Evolutionary conservation across 2,888 invertebrate species (phyloP).

Genomic region (Crocallis elinguaria): DNA sequence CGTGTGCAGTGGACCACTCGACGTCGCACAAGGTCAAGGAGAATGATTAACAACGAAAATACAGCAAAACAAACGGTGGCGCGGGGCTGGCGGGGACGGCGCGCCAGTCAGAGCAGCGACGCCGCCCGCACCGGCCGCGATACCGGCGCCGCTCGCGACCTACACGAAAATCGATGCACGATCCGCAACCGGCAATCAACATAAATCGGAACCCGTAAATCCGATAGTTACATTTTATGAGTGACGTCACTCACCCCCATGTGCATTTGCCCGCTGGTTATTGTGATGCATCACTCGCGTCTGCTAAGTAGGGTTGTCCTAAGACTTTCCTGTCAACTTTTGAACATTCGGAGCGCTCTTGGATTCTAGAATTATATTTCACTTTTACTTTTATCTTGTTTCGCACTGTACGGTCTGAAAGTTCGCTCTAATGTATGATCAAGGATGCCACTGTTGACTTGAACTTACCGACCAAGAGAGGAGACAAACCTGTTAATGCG

Average conservation of each 20-base stretch:
- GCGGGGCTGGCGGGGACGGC: conserved; percentile 69
- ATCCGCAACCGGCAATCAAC: conserved; percentile 74
- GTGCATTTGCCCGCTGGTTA: conserved; percentile 59
- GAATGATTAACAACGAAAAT: conserved; percentile 86
- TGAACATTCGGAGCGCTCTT: conserved; percentile 48
- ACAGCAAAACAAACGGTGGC: conserved; percentile 83
- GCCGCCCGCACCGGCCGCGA: conserved; percentile 77
- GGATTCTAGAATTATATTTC: conserved; percentile 43
- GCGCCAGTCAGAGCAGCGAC: conserved; percentile 79
- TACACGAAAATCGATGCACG: conserved; percentile 81
- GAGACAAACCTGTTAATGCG: conserved; percentile 33
- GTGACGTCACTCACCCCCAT: conserved; percentile 62
- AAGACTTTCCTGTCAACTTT: conserved; percentile 48
- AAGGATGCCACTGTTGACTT: conserved; percentile 32
- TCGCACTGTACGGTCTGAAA: conserved; percentile 36
- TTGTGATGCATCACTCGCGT: conserved; percentile 61
- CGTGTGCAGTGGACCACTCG: conserved; percentile 84
- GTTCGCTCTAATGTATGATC: conserved; percentile 28
- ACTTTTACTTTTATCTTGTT: conserved; percentile 35
- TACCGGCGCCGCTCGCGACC: conserved; percentile 73
- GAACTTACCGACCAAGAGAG: conserved; percentile 29
- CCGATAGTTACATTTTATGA: conserved; percentile 54
- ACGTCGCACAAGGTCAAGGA: conserved; percentile 85
- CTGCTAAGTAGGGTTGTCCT: conserved; percentile 53
- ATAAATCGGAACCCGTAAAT: conserved; percentile 67